Percentiles rank a stretch among this genome's conserved stretches.
Conservation (phyloP, 2,113 vertebrate genomes). For the Microtus richardsoni region DNA sequence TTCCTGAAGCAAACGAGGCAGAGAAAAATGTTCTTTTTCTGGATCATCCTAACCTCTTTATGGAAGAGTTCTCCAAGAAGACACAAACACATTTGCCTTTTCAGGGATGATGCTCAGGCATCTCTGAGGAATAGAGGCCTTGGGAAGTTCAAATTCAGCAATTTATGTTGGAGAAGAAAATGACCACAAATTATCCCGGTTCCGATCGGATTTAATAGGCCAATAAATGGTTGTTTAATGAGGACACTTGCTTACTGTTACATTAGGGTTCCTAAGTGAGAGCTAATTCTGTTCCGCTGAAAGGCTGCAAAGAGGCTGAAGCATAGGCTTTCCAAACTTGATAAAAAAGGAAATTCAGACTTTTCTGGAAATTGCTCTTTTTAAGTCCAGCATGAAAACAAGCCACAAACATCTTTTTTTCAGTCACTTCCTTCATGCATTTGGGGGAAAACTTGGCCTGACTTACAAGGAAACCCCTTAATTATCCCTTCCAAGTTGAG, state of each 20-base stretch:
- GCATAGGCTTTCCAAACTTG: slow-evolving; percentile 54
- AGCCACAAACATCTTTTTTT: slow-evolving; percentile 76
- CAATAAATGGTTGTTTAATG: slow-evolving; percentile 72
- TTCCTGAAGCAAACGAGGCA: slow-evolving; percentile 25
- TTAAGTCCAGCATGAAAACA: slow-evolving; percentile 80
- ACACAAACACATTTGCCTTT: slow-evolving; percentile 33
- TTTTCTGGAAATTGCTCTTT: slow-evolving; percentile 68
- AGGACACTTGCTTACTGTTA: slow-evolving; percentile 78
- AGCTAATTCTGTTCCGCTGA: slow-evolving; percentile 72
- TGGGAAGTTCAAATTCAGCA: slow-evolving; percentile 52
- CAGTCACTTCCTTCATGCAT: slow-evolving; percentile 81
- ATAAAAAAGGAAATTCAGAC: slow-evolving; percentile 73
- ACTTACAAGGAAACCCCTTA: slow-evolving; percentile 85
- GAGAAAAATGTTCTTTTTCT: slow-evolving; percentile 33
- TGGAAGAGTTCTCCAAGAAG: neutral
- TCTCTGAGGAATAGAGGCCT: neutral
- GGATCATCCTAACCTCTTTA: neutral
- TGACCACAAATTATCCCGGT: slow-evolving; percentile 69
- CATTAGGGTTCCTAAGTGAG: slow-evolving; percentile 72
- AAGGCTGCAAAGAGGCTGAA: slow-evolving; percentile 58
- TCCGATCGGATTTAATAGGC: slow-evolving; percentile 77
- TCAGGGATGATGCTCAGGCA: neutral
- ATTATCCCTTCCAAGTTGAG: slow-evolving; percentile 84
- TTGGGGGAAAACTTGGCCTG: slow-evolving; percentile 84
- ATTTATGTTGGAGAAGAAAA: slow-evolving; percentile 71